phyloP scores from a whole-genome alignment of 2,797 vertebrate genomes.

The Sebastes ruberrimus region DNA sequence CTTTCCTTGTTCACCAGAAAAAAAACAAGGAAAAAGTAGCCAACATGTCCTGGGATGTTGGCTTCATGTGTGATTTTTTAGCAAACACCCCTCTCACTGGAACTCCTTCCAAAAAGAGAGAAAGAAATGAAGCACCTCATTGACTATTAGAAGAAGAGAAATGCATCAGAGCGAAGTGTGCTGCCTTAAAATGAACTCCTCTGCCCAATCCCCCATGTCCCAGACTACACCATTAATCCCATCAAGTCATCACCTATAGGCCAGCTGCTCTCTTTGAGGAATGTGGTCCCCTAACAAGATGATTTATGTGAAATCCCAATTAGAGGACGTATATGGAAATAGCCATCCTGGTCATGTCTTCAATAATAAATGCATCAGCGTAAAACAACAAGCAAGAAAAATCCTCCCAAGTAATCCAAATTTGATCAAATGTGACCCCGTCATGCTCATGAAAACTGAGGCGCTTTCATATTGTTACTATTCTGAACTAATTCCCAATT shows the following conservation, averaged over 20 bases:
- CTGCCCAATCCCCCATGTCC: constrained; percentile 45
- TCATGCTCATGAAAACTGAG: constrained; percentile 52
- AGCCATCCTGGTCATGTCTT: not conserved
- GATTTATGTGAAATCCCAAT: constrained; percentile 32
- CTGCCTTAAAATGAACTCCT: constrained; percentile 51
- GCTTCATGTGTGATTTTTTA: constrained; percentile 6
- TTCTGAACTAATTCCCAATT: constrained; percentile 72
- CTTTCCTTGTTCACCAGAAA: not conserved
- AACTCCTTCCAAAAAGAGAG: not conserved
- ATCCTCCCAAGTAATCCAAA: constrained; percentile 27
- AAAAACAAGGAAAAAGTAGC: not conserved
- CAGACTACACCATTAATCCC: constrained; percentile 68
- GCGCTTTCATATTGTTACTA: constrained; percentile 47
- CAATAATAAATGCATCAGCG: constrained; percentile 19
- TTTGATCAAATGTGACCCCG: constrained; percentile 48
- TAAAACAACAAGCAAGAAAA: constrained; percentile 5
- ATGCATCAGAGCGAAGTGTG: constrained; percentile 46
- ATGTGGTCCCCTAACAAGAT: constrained; percentile 31
- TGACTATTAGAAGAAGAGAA: constrained; percentile 57
- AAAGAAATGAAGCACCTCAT: constrained; percentile 24
- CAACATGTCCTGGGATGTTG: not conserved
- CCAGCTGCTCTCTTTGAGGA: constrained; percentile 47
- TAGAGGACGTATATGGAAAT: not conserved
- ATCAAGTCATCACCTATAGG: constrained; percentile 60
- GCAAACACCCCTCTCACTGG: not conserved